phyloP scores from a whole-genome alignment of 1,140 invertebrate genomes.

The Oscheius sp. region DNA sequence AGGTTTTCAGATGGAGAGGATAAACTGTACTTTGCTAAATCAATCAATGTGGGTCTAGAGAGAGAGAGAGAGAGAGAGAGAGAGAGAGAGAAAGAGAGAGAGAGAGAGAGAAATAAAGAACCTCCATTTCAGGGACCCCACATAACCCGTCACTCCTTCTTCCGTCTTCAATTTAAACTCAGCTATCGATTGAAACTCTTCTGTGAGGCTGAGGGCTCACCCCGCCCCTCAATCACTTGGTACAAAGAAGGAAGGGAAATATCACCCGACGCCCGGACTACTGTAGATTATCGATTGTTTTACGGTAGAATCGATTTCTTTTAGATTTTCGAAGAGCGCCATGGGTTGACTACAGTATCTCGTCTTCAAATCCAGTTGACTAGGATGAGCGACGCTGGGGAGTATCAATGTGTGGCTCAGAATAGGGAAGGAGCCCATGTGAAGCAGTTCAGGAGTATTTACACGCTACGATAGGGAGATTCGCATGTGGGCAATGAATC shows the following conservation, averaged over 20 bases:
- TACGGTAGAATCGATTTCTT: neutral
- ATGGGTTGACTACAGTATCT: neutral
- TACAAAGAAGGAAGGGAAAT: conserved; percentile 16
- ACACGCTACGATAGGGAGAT: too few species aligned
- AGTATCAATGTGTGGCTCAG: neutral
- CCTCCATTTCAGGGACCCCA: conserved; percentile 13
- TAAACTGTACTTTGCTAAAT: neutral
- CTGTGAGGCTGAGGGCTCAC: conserved; percentile 9
- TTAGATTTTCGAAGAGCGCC: neutral
- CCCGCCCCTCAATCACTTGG: conserved; percentile 3
- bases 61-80: too few species aligned
- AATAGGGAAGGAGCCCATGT: neutral
- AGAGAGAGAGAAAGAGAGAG: too few species aligned
- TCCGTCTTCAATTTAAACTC: conserved; percentile 6
- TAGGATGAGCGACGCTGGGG: neutral
- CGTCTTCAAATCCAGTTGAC: neutral
- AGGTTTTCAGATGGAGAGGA: neutral
- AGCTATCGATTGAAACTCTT: conserved; percentile 23
- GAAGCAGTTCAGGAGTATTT: neutral
- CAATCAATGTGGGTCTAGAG: neutral
- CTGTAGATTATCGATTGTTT: neutral
- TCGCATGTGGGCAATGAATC: too few species aligned
- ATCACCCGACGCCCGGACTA: conserved; percentile 3
- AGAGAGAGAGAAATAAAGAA: conserved; percentile 6
- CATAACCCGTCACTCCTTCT: conserved; percentile 17